Evolutionary conservation across 1,140 invertebrate species (phyloP).

Genomic region (Spodoptera litura): DNA sequence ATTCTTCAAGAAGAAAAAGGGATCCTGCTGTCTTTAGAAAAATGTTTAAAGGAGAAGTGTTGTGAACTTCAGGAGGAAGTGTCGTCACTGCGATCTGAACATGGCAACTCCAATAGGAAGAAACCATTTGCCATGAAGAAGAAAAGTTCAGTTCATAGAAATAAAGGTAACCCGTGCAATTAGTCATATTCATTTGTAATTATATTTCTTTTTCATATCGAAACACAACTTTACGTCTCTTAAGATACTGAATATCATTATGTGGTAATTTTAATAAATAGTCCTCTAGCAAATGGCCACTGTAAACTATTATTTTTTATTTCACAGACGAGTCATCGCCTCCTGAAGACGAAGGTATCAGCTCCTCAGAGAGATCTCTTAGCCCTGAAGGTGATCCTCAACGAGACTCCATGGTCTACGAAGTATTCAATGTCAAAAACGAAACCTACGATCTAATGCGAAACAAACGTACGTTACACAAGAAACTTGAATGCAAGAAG

Average conservation of each 20-base stretch:
- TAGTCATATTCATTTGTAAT: conserved; percentile 4
- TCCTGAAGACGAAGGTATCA: conserved; percentile 94
- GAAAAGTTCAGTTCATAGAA: conserved; percentile 78
- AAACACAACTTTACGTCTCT: no score
- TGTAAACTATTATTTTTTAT: conserved; percentile 21
- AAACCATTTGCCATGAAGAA: conserved; percentile 80
- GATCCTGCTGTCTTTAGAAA: conserved; percentile 91
- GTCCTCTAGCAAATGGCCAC: no score
- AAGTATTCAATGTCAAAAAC: conserved; percentile 88
- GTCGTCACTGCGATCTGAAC: conserved; percentile 81
- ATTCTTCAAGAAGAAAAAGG: conserved; percentile 93
- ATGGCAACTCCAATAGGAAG: conserved; percentile 80
- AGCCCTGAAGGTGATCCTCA: conserved; percentile 89
- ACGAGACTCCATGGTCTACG: conserved; percentile 87
- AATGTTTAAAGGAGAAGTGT: conserved; percentile 91
- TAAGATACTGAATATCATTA: no score
- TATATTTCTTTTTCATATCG: no score
- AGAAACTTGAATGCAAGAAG: conserved; percentile 75
- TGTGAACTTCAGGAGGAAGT: conserved; percentile 89
- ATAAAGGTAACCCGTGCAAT: conserved; percentile 69
- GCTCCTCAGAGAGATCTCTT: conserved; percentile 92
- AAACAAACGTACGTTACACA: conserved; percentile 76
- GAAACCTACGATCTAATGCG: conserved; percentile 86
- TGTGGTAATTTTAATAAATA: no score
- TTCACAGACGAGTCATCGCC: conserved; percentile 89